phyloP scores from a whole-genome alignment of 2,797 vertebrate genomes.

The Myotis findleyi region DNA sequence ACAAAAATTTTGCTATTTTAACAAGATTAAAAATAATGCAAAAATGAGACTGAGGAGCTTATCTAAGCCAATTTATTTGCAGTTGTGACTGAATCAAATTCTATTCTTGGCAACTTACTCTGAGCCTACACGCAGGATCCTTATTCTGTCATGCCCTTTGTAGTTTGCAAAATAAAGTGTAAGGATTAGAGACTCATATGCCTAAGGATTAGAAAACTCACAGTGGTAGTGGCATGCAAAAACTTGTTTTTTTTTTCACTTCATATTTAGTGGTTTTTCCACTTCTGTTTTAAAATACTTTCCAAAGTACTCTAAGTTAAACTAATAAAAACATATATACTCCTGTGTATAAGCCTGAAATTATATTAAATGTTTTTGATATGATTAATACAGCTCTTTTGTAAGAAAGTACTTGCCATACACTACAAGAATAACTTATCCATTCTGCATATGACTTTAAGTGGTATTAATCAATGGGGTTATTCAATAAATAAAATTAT shows the following conservation, averaged over 20 bases:
- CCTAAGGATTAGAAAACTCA: not conserved
- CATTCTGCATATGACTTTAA: not conserved
- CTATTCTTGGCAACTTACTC: not conserved
- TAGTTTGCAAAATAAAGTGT: not conserved
- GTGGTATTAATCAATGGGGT: not conserved
- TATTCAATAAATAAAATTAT: conserved; percentile 28
- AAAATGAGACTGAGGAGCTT: conserved; percentile 6
- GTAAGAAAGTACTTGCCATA: not conserved
- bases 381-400: not conserved
- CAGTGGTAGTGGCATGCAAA: not conserved
- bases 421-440: not conserved
- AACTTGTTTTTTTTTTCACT: not conserved
- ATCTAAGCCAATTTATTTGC: not conserved
- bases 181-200: not conserved
- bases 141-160: not conserved
- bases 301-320: not conserved
- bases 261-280: not conserved
- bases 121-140: not conserved
- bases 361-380: not conserved
- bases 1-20: not conserved
- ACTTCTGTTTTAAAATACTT: not conserved
- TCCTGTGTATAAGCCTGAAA: not conserved
- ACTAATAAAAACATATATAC: not conserved
- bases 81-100: conserved; percentile 11
- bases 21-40: not conserved